Conservation (phyloP, 2,888 invertebrate species). For the Campopleginae sp. region DNA sequence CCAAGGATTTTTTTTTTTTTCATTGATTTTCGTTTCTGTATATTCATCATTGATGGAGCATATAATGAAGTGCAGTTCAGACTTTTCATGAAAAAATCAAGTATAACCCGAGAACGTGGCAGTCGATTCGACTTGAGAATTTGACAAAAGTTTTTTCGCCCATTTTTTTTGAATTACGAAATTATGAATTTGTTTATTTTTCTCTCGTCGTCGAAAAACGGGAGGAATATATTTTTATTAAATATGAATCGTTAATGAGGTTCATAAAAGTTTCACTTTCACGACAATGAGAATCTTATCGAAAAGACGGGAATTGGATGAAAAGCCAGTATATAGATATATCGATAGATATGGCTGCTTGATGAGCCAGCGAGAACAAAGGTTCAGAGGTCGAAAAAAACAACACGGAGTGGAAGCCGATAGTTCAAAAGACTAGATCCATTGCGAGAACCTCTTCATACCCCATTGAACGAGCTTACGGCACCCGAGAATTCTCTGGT, state of each 20-base stretch:
- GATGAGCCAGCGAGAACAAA: slow-evolving; percentile 44
- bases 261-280: neutral
- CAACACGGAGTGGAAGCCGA: slow-evolving; percentile 17
- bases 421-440: slow-evolving; percentile 55
- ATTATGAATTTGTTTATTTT: neutral
- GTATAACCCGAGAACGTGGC: neutral
- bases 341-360: slow-evolving; percentile 17
- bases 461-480: slow-evolving; percentile 53
- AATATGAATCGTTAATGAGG: neutral
- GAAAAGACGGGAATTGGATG: slow-evolving; percentile 14
- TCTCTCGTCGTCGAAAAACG: neutral
- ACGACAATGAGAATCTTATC: slow-evolving; percentile 4
- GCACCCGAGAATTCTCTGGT: slow-evolving; percentile 24
- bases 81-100: neutral
- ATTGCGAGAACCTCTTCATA: slow-evolving; percentile 52
- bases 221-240: neutral
- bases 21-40: neutral
- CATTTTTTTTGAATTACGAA: neutral
- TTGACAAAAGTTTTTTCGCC: neutral
- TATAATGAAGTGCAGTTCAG: neutral
- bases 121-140: neutral
- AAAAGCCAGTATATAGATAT: slow-evolving; percentile 38
- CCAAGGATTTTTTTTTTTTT: neutral
- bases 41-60: neutral
- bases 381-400: slow-evolving; percentile 26